Evolutionary conservation across 2,888 invertebrate genomes (phyloP).

Genomic region (Dasysyrphus tricinctus): DNA sequence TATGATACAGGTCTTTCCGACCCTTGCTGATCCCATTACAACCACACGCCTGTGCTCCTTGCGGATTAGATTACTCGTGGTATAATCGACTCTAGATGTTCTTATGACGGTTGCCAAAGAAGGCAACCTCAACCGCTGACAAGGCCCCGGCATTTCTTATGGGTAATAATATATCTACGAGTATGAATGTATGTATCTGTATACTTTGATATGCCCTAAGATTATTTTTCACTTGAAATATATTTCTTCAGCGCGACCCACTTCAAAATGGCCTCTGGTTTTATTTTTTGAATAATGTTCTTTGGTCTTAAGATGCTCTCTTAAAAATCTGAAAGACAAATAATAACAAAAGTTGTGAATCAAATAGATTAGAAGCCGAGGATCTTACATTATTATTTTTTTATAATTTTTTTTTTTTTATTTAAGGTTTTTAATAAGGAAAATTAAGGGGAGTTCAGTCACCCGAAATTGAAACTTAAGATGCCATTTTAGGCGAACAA

Average conservation of each 20-base stretch:
- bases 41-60: slow-evolving; percentile 82
- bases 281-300: slow-evolving; percentile 20
- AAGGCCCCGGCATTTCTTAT: slow-evolving; percentile 76
- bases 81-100: slow-evolving; percentile 74
- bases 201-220: not conserved
- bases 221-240: not conserved
- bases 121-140: slow-evolving; percentile 80
- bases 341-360: slow-evolving; percentile 42
- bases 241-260: not conserved
- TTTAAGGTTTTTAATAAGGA: slow-evolving; percentile 8
- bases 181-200: not conserved
- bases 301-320: slow-evolving; percentile 20
- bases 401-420: not conserved
- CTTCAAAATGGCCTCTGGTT: slow-evolving; percentile 11
- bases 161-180: not conserved
- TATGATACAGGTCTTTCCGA: slow-evolving; percentile 87
- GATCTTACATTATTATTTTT: not conserved
- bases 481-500: slow-evolving; percentile 35
- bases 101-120: slow-evolving; percentile 78
- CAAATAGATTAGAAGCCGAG: slow-evolving; percentile 37
- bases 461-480: not conserved
- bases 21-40: slow-evolving; percentile 84
- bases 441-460: not conserved
- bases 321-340: slow-evolving; percentile 44
- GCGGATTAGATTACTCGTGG: slow-evolving; percentile 73